Evolutionary conservation across 1,140 invertebrate genomes (phyloP), one percentile per base, ranked within the genome.

Genomic region (Drosophila simulans): DNA sequence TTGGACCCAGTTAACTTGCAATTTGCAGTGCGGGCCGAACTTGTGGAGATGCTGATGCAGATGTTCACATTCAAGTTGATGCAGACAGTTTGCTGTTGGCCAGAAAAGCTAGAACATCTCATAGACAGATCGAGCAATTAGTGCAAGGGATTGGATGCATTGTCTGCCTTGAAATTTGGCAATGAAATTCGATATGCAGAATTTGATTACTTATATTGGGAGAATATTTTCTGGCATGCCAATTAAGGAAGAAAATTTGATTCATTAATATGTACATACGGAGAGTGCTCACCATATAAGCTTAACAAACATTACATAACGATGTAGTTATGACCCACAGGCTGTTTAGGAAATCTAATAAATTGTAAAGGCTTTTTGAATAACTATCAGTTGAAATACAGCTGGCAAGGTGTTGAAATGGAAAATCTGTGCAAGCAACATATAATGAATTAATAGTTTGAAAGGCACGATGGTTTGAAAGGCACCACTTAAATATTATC

Each of bases 1-100:
- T 70, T 35, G 68, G 68, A 65, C 52, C 52, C 65, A 70, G 64
- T 71, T 71, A 71, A 57, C 64, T 70, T 57, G 65, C 68, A 71
- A 70, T 71, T 71, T 70, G 43, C 42, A 22, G 46, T 48, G 64
- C 37, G 45, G 35, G 20, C 43, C 46, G 49, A 39, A 57, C 20
- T 7, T 43, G n/a, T 8, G 51, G 17, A 17, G 49, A 63, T 63
- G 27, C 49, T 53, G 27, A 42, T 70, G 64, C 37, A 11, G 17
- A 45, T 45, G 17, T 12, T 13, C 3, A 70, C 42, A 27, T 20
- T 27, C 27, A 39, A n/a, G 66, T 70, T 70, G 43, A 57, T 70
- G 51, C 66, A 69, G 52, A 57, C 66, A 70, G 49, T 70, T 70
- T 49, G n/a, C 35, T 37, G 40, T 17, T 53, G 31, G 40, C 63